These are phyloP conservation scores for Vimba vimba DNA, from an alignment of 2,113 vertebrate genomes.

Conservation along the genomic window DNA sequence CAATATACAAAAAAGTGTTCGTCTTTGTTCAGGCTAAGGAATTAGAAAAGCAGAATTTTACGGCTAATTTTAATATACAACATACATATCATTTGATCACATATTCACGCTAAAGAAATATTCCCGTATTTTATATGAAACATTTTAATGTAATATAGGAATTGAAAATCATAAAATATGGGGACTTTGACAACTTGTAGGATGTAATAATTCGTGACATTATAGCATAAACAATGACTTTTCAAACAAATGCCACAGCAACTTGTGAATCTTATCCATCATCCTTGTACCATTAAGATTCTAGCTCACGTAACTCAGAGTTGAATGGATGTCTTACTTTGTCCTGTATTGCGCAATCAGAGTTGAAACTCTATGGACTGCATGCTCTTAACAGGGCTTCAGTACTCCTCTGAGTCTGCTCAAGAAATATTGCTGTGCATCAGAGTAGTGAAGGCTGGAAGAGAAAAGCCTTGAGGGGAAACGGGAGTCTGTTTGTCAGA, in stretches of 20 bases:
- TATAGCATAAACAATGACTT: constrained; percentile 15
- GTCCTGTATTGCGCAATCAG: constrained; percentile 11
- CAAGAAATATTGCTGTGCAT: constrained; percentile 46
- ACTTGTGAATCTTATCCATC: constrained; percentile 7
- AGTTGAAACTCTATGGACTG: constrained; percentile 17
- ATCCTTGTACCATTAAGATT: neutral
- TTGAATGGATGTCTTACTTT: neutral
- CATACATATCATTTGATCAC: neutral
- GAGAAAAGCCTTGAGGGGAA: constrained; percentile 53
- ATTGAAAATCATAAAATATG: neutral
- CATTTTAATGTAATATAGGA: neutral
- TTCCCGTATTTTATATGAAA: neutral
- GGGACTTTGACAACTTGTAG: neutral
- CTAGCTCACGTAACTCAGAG: neutral
- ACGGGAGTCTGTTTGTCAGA: constrained; percentile 69
- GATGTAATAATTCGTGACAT: neutral
- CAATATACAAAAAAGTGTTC: neutral
- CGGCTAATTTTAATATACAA: neutral
- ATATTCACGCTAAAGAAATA: neutral
- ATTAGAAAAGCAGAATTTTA: neutral
- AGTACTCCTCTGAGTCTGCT: constrained; percentile 15
- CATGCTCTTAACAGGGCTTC: constrained; percentile 32
- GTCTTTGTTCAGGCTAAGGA: neutral
- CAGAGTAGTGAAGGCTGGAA: constrained; percentile 34
- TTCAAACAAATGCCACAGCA: constrained; percentile 9